These are phyloP conservation scores for Dasysyrphus tricinctus DNA, from an alignment of 2,888 invertebrate genomes.

Conservation along the genomic window DNA sequence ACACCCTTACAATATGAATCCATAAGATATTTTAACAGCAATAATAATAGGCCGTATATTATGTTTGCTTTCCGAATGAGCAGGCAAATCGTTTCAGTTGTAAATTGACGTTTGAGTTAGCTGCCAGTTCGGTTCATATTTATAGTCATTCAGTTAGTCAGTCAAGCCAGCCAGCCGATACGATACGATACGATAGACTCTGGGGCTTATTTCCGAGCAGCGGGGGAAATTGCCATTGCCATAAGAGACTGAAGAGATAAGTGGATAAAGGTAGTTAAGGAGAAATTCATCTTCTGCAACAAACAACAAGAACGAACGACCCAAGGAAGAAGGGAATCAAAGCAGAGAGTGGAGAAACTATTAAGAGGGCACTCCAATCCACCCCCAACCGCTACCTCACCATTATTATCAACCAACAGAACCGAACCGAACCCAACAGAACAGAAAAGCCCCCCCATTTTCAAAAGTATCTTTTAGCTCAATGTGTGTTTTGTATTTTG, in stretches of 20 bases:
- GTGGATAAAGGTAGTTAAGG: slow-evolving; percentile 9
- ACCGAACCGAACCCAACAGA: neutral
- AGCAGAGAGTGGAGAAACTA: slow-evolving; percentile 37
- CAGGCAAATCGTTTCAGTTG: slow-evolving; percentile 78
- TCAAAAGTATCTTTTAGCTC: slow-evolving; percentile 18
- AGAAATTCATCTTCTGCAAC: neutral
- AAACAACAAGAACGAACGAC: neutral
- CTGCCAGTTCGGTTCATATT: slow-evolving; percentile 77
- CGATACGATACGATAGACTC: neutral
- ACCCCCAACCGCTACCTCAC: neutral
- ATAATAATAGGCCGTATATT: slow-evolving; percentile 75
- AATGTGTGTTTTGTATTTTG: slow-evolving; percentile 42
- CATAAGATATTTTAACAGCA: slow-evolving; percentile 73
- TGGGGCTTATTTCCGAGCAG: neutral
- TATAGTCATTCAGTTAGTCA: slow-evolving; percentile 72
- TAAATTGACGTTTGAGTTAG: slow-evolving; percentile 78
- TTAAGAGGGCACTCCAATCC: slow-evolving; percentile 1
- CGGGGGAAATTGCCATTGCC: slow-evolving; percentile 14
- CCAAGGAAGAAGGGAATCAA: slow-evolving; percentile 16
- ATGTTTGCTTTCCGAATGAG: slow-evolving; percentile 78
- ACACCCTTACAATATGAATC: slow-evolving; percentile 61
- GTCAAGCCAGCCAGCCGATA: slow-evolving; percentile 16
- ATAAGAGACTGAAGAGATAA: slow-evolving; percentile 45
- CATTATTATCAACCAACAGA: too few species aligned
- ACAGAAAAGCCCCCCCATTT: neutral